phyloP scores from a whole-genome alignment of 2,113 vertebrate species.

The Pseudois nayaur region DNA sequence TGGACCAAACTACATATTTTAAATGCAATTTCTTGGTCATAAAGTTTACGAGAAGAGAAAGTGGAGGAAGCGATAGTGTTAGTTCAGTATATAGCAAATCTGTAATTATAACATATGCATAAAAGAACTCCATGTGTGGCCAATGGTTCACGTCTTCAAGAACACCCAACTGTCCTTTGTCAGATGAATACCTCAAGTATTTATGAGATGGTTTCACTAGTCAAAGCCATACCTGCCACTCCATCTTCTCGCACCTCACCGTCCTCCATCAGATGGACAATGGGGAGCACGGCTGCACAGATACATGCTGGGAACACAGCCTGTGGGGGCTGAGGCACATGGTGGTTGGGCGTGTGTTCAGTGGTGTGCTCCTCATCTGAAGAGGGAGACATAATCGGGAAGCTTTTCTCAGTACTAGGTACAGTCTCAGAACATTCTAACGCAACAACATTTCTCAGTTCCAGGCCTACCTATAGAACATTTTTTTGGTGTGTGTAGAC shows the following conservation, averaged over 20 bases:
- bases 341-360: conserved; percentile 96
- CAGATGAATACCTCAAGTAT: neutral
- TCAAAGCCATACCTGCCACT: conserved; percentile 88
- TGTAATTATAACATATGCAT: neutral
- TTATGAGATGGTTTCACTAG: neutral
- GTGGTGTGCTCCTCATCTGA: conserved; percentile 96
- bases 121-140: neutral
- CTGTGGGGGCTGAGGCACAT: conserved; percentile 95
- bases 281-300: conserved; percentile 96
- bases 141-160: neutral
- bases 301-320: conserved; percentile 99
- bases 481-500: neutral
- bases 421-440: neutral
- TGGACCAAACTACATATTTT: neutral
- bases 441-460: neutral
- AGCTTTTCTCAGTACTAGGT: neutral
- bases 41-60: neutral
- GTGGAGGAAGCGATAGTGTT: neutral
- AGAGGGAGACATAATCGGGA: neutral
- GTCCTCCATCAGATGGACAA: conserved; percentile 98
- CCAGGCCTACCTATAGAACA: neutral
- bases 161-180: neutral
- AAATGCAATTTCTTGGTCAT: neutral
- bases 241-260: conserved; percentile 97
- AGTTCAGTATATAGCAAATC: neutral